Percentiles rank a stretch among this genome's conserved stretches.
Conservation (phyloP, 2,888 invertebrate genomes). For the Formica aserva region DNA sequence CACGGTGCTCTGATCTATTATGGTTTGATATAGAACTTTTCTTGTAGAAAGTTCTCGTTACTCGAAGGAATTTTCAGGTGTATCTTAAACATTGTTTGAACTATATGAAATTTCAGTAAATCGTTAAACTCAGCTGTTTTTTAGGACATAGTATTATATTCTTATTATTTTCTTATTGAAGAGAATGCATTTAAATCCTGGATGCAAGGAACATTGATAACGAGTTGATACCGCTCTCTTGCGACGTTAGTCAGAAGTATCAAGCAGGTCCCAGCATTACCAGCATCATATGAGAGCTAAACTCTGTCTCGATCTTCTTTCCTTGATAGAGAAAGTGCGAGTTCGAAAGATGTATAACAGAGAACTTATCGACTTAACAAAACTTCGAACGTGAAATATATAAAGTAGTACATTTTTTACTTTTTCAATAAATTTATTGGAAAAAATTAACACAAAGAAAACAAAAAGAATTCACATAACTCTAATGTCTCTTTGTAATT, state of each 20-base stretch:
- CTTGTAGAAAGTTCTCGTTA: neutral
- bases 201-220: slow-evolving; percentile 69
- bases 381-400: neutral
- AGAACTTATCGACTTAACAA: slow-evolving; percentile 8
- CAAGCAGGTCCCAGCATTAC: slow-evolving; percentile 78
- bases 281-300: slow-evolving; percentile 73
- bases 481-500: neutral
- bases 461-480: neutral
- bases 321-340: neutral
- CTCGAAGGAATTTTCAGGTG: neutral
- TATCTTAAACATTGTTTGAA: slow-evolving; percentile 13
- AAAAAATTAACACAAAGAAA: neutral
- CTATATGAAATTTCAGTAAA: neutral
- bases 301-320: slow-evolving; percentile 33
- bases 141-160: neutral
- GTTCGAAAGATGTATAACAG: neutral
- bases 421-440: neutral
- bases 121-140: neutral
- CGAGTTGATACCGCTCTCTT: slow-evolving; percentile 83
- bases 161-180: neutral
- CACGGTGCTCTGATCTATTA: neutral
- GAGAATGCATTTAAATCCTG: neutral
- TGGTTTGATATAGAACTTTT: neutral
- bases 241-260: slow-evolving; percentile 83
- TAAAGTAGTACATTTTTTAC: neutral